Percentiles rank a stretch among this genome's conserved stretches.
Conservation (phyloP, 1,140 invertebrate genomes). For the Nomia melanderi region DNA sequence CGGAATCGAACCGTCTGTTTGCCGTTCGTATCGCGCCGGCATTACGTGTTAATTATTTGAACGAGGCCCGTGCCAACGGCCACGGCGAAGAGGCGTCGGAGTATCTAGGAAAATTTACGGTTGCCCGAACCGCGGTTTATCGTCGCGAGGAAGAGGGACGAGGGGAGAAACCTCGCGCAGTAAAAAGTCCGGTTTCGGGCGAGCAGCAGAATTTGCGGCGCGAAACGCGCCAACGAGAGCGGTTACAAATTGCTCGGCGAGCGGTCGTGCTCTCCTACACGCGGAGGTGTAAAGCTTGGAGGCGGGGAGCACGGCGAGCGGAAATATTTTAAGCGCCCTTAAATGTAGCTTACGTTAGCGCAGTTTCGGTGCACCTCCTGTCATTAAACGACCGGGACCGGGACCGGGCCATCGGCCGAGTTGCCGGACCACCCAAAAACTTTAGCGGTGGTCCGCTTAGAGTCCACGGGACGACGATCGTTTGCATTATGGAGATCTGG, state of each 20-base stretch:
- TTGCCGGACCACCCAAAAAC: not conserved
- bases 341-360: constrained; percentile 1
- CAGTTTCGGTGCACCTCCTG: not conserved
- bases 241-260: constrained; percentile 1
- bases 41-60: constrained; percentile 4
- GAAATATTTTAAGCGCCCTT: constrained; percentile 6
- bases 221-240: not conserved
- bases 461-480: not conserved
- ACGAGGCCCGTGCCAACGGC: not conserved
- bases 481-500: not conserved
- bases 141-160: not conserved
- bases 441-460: constrained; percentile 1
- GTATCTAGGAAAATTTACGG: not conserved
- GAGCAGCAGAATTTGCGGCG: not conserved
- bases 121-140: not conserved
- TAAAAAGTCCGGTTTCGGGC: not conserved
- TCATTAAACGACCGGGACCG: not conserved
- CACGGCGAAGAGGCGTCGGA: not conserved
- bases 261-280: too few relatives aligned
- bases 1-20: not conserved
- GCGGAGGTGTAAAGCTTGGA: not conserved
- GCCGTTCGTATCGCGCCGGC: not conserved
- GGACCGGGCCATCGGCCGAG: not conserved
- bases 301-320: not conserved
- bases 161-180: not conserved